Conservation (phyloP, 2,888 invertebrate genomes). For the Xanthorhoe designata region DNA sequence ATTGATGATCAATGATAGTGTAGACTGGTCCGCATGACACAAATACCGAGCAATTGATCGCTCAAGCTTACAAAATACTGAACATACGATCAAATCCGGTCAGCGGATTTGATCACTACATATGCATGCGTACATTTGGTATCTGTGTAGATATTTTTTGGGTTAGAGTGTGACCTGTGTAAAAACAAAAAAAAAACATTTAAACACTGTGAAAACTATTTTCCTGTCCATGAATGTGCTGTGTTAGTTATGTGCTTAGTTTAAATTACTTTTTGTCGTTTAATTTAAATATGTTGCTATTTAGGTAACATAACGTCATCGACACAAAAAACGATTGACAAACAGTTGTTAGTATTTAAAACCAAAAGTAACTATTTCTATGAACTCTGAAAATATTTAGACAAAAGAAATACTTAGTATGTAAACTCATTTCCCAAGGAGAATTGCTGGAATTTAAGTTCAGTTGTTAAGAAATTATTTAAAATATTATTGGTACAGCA, state of each 20-base stretch:
- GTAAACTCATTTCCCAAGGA: too few species aligned
- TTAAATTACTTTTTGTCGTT: not conserved
- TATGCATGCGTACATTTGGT: conserved; percentile 35
- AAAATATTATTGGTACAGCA: too few species aligned
- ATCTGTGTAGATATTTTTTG: conserved; percentile 42
- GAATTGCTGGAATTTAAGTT: too few species aligned
- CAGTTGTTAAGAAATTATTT: too few species aligned
- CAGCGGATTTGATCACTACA: conserved; percentile 55
- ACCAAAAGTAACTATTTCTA: too few species aligned
- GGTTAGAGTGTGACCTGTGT: conserved; percentile 68
- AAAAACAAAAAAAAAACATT: conserved; percentile 42
- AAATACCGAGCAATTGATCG: conserved; percentile 31
- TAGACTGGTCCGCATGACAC: conserved; percentile 59
- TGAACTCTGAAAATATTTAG: too few species aligned
- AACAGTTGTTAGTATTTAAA: too few species aligned
- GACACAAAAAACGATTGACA: too few species aligned
- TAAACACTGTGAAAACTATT: conserved; percentile 29
- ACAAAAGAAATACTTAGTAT: too few species aligned
- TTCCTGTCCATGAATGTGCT: conserved; percentile 82
- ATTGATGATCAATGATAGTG: conserved; percentile 65
- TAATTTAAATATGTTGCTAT: not conserved
- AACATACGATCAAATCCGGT: conserved; percentile 53
- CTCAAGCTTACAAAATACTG: conserved; percentile 24
- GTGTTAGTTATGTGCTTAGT: conserved; percentile 56
- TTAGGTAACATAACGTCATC: too few species aligned